Evolutionary conservation across 2,113 vertebrate species (phyloP).

Genomic region (Sterna hirundo): DNA sequence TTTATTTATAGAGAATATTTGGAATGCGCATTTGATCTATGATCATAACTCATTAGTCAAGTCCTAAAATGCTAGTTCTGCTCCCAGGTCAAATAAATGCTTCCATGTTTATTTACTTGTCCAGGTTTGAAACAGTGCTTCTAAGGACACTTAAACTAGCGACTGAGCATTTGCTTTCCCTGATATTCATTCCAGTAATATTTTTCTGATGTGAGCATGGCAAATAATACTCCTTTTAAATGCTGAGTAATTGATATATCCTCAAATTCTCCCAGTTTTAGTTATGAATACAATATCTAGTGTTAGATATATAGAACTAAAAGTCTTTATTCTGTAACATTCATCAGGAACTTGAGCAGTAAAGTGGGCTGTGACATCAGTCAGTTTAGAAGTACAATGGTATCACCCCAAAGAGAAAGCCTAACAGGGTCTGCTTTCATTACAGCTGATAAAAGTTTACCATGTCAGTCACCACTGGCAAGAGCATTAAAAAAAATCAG

Average conservation of each 20-base stretch:
- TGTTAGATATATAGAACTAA: background rate
- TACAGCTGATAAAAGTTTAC: background rate
- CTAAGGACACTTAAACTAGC: background rate
- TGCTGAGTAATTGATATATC: background rate
- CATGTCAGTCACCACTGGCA: background rate
- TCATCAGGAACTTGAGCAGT: background rate
- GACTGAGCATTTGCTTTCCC: background rate
- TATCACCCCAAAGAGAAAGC: background rate
- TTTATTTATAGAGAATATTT: background rate
- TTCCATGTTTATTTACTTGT: background rate
- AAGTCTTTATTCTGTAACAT: background rate
- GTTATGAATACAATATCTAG: background rate
- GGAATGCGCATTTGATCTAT: background rate
- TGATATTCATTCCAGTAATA: background rate
- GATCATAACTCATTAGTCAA: background rate
- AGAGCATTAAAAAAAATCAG: background rate
- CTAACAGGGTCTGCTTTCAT: background rate
- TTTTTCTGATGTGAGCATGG: background rate
- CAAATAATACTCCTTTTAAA: background rate
- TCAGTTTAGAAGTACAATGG: background rate
- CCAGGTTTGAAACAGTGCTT: background rate
- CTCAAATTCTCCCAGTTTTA: background rate
- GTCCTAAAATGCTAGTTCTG: background rate
- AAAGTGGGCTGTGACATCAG: background rate
- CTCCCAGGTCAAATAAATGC: background rate